Evolutionary conservation across 2,797 vertebrate species (phyloP).

Genomic region (Apogon hyalosoma): DNA sequence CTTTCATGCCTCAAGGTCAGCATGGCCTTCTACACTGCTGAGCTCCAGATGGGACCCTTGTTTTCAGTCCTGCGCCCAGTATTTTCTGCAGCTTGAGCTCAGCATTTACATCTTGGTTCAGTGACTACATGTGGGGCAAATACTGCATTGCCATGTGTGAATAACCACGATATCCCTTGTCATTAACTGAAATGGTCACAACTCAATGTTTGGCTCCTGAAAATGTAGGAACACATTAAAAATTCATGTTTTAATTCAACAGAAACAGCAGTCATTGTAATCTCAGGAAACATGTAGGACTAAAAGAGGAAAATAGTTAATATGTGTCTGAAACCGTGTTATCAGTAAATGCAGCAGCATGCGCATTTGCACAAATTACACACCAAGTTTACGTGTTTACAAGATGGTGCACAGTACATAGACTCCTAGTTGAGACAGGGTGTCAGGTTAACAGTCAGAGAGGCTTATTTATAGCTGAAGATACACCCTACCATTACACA

Average conservation of each 20-base stretch:
- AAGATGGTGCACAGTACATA: slow-evolving; percentile 16
- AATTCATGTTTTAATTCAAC: slow-evolving; percentile 8
- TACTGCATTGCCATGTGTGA: background rate
- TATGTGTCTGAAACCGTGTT: background rate
- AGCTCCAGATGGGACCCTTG: slow-evolving; percentile 36
- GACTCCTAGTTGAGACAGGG: slow-evolving; percentile 38
- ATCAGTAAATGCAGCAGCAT: background rate
- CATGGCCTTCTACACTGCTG: slow-evolving; percentile 9
- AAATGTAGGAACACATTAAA: background rate
- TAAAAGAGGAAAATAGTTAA: background rate
- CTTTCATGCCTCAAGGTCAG: slow-evolving; percentile 20
- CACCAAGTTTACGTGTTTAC: slow-evolving; percentile 42
- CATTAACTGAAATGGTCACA: background rate
- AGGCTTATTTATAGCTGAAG: slow-evolving; percentile 73
- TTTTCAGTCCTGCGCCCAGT: slow-evolving; percentile 22
- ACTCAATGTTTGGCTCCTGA: background rate
- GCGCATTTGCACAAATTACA: background rate
- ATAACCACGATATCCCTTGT: background rate
- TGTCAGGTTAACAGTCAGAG: slow-evolving; percentile 64
- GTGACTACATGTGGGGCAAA: background rate
- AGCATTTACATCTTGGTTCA: slow-evolving; percentile 10
- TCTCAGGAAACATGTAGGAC: background rate
- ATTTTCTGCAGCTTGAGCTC: slow-evolving; percentile 11
- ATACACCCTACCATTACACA: slow-evolving; percentile 36
- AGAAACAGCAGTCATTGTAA: background rate